A percentile compares a stretch with the other conserved stretches of the same genome.
phyloP scores from a whole-genome alignment of 2,888 invertebrate genomes.

The Strigamia crassipes region DNA sequence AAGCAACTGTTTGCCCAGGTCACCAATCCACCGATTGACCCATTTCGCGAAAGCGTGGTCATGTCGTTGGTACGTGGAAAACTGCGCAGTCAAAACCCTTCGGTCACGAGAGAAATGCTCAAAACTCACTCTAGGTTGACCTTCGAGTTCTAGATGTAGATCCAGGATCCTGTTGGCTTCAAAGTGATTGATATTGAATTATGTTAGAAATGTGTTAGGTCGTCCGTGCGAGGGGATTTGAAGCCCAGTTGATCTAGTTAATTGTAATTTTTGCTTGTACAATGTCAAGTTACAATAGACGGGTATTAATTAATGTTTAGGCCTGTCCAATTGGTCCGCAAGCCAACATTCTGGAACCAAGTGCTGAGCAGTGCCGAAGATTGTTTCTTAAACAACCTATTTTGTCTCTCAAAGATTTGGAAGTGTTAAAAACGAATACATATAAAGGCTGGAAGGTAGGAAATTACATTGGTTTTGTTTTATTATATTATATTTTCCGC shows the following conservation, averaged over 20 bases:
- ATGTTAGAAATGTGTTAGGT: slow-evolving; percentile 26
- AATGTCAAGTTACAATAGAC: slow-evolving; percentile 32
- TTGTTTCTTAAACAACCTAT: slow-evolving; percentile 94
- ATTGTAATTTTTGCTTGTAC: slow-evolving; percentile 36
- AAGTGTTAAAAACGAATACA: slow-evolving; percentile 79
- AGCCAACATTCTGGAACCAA: slow-evolving; percentile 89
- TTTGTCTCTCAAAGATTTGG: slow-evolving; percentile 85
- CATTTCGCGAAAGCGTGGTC: slow-evolving; percentile 97
- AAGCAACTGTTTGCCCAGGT: slow-evolving; percentile 95
- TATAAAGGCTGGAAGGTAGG: slow-evolving; percentile 83
- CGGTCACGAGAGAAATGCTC: slow-evolving; percentile 20
- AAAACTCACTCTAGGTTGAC: slow-evolving; percentile 25
- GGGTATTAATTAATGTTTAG: slow-evolving; percentile 53
- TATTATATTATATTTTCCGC: background rate
- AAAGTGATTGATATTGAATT: background rate
- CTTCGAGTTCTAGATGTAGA: slow-evolving; percentile 7
- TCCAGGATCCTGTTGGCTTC: slow-evolving; percentile 17
- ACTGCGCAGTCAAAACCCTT: slow-evolving; percentile 24
- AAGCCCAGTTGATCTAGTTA: slow-evolving; percentile 8
- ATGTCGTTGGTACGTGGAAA: slow-evolving; percentile 76
- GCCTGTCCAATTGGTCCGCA: slow-evolving; percentile 97
- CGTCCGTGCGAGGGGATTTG: slow-evolving; percentile 17
- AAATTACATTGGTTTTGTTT: background rate
- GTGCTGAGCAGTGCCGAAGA: slow-evolving; percentile 82
- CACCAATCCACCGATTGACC: slow-evolving; percentile 99